Percentiles rank a stretch among this genome's conserved stretches.
These are phyloP conservation scores for Camelus bactrianus DNA, from an alignment of 2,113 vertebrate species.

Conservation along the genomic window DNA sequence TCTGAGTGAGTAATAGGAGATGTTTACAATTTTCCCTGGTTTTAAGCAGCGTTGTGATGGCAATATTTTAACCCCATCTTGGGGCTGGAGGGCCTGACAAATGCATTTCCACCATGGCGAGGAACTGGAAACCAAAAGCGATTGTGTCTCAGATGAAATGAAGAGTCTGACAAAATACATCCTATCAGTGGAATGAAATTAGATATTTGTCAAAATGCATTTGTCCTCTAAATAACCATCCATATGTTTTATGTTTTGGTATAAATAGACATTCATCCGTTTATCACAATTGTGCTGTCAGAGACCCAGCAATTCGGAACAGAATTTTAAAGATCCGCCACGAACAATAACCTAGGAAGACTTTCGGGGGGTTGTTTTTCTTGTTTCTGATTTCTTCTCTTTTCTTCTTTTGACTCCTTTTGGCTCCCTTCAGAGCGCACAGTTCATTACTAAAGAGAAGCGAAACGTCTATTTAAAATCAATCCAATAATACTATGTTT, in stretches of 20 bases:
- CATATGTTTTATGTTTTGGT: constrained; percentile 84
- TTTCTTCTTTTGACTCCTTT: constrained; percentile 74
- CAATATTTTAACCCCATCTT: constrained; percentile 77
- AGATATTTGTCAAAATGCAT: constrained; percentile 88
- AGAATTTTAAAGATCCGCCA: constrained; percentile 82
- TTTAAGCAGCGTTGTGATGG: constrained; percentile 67
- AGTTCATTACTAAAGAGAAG: constrained; percentile 77
- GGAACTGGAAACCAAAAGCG: constrained; percentile 43
- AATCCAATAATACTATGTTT: constrained; percentile 76
- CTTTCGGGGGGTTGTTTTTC: constrained; percentile 46
- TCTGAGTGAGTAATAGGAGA: constrained; percentile 63
- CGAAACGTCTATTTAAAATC: constrained; percentile 85
- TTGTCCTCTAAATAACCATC: constrained; percentile 86
- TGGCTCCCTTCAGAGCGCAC: constrained; percentile 70
- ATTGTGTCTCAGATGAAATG: constrained; percentile 75
- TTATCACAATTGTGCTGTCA: constrained; percentile 81
- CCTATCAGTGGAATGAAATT: constrained; percentile 86
- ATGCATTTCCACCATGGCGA: constrained; percentile 70
- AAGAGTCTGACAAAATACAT: constrained; percentile 82
- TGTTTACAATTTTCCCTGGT: constrained; percentile 56
- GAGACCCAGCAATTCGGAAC: constrained; percentile 76
- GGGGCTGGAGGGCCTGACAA: constrained; percentile 78
- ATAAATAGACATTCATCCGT: constrained; percentile 85
- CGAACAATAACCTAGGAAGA: constrained; percentile 80
- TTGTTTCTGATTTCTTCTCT: constrained; percentile 29